Evolutionary conservation across 2,888 invertebrate species (phyloP).

Genomic region (Ophioninae sp.): DNA sequence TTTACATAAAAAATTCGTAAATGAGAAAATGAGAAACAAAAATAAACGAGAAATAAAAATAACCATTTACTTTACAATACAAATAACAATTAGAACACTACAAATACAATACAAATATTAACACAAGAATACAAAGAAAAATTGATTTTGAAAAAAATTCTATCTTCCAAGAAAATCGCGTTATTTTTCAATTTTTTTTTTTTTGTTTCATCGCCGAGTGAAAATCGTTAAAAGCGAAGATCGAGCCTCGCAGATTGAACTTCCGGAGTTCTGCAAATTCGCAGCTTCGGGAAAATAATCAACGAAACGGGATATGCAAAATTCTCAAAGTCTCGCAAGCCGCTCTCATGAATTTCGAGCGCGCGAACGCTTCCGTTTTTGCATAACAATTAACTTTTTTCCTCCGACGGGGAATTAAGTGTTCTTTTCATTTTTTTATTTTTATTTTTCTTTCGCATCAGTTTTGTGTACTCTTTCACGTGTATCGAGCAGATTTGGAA

Average conservation of each 20-base stretch:
- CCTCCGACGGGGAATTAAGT: neutral
- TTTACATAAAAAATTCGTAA: no score
- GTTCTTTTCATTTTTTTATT: neutral
- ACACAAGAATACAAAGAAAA: neutral
- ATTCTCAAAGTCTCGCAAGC: neutral
- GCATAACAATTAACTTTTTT: neutral
- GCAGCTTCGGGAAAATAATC: neutral
- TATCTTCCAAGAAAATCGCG: neutral
- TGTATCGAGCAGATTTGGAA: neutral
- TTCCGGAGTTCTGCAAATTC: neutral
- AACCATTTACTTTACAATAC: no score
- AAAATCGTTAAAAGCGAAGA: neutral
- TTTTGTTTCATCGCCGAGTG: neutral
- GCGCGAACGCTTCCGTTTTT: neutral
- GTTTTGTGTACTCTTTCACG: neutral
- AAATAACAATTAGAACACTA: no score
- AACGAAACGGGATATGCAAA: neutral
- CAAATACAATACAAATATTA: no score
- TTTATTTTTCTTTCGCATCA: neutral
- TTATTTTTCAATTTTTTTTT: neutral
- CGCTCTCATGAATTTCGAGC: neutral
- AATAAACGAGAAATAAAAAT: no score
- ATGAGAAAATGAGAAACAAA: no score
- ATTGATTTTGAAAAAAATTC: neutral
- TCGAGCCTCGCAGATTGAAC: neutral